Evolutionary conservation across 2,888 invertebrate genomes (phyloP), one percentile per base, ranked within the genome.

Genomic region (Tenthredo notha): DNA sequence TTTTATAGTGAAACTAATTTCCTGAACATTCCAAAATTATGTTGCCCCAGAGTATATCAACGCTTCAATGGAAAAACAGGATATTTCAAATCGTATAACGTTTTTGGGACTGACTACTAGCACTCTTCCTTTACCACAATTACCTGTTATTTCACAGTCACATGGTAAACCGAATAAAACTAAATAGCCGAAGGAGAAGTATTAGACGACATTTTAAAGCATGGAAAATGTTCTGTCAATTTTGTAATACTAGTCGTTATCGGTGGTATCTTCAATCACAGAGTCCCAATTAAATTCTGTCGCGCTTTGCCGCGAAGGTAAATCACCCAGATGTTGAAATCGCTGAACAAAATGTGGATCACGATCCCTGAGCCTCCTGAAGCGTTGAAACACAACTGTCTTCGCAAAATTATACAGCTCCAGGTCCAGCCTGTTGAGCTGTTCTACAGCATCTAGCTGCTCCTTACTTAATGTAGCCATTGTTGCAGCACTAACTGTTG

Each of bases 331-430:
- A 94, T 98, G 97, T 89, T 96, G 95, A 94, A 97, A 98, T 89
- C 98, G 96, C 92, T 96, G 96, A 88, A 96, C 96, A 92, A 98
- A 98, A 94, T 98, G 96, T 43, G 95, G 94, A 94, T 98, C 98
- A 87, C 97, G 96, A 90, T 96, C 96, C 94, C 97, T 97, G 87
- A 98, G 94, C 89, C 96, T 96, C 92, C 97, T 96, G 94, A 98
- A 98, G 91, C 99, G 95, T 93, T 96, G 96, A 90, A 97, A 96
- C 93, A 99, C 96, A 88, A 99, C 95, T 92, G 96, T 96, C 93
- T 97, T 97, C 82, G 99, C 99, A 94, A 97, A 99, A 88, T 97
- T 96, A 93, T 99, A 99, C 84, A 99, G 95, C 94, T 98, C 97
- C 85, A 98, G 95, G 93, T 99, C 99, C 88, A 99, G 95, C 87